A percentile compares a stretch with the other conserved stretches of the same genome.
phyloP scores from a whole-genome alignment of 2,888 invertebrate species.

The Timandra comae region DNA sequence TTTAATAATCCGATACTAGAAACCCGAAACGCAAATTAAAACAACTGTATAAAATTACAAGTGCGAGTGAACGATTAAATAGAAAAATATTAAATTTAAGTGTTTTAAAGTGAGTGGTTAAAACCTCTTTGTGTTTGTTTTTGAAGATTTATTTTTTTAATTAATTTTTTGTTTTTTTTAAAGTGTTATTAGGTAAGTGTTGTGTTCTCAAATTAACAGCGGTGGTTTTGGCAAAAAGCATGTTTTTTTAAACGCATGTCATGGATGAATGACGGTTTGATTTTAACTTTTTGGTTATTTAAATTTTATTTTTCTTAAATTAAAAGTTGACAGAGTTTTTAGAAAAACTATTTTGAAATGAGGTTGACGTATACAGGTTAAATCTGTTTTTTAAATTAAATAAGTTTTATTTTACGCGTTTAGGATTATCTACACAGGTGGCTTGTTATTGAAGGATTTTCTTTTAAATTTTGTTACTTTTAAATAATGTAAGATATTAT shows the following conservation, averaged over 20 bases:
- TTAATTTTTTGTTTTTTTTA: slow-evolving; percentile 26
- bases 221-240: slow-evolving; percentile 69
- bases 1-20: slow-evolving; percentile 33
- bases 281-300: slow-evolving; percentile 2
- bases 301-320: not conserved
- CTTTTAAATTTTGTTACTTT: not conserved
- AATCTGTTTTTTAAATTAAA: no score
- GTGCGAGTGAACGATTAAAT: slow-evolving; percentile 25
- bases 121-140: slow-evolving; percentile 16
- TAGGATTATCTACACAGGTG: no score
- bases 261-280: slow-evolving; percentile 36
- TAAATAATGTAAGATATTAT: no score
- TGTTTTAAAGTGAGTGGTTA: slow-evolving; percentile 8
- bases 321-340: not conserved
- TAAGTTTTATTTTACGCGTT: not conserved
- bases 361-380: not conserved
- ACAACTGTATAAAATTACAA: slow-evolving; percentile 38
- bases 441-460: not conserved
- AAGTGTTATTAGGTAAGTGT: slow-evolving; percentile 59
- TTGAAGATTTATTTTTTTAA: slow-evolving; percentile 31
- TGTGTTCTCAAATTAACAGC: slow-evolving; percentile 58
- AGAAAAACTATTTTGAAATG: no score
- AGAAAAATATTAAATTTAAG: slow-evolving; percentile 24
- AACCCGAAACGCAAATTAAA: slow-evolving; percentile 30
- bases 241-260: slow-evolving; percentile 60